Conservation (phyloP, 1,140 invertebrate genomes). For the Sycophaga agraensis region DNA sequence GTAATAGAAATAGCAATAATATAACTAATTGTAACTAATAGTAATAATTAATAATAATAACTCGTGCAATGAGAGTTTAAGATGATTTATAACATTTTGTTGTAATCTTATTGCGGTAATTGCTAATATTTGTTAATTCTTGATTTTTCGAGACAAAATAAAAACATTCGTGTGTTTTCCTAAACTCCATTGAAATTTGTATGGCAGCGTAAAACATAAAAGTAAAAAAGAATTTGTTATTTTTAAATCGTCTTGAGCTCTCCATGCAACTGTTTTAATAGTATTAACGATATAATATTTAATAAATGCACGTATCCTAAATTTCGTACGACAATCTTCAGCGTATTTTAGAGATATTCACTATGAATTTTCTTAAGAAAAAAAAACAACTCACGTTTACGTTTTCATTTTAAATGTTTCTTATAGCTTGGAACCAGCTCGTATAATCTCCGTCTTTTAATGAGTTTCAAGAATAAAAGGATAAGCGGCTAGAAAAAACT, state of each 20-base stretch:
- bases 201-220: too few relatives aligned
- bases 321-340: slow-evolving; percentile 54
- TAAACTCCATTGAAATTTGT: too few relatives aligned
- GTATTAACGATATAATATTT: slow-evolving; percentile 44
- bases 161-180: slow-evolving; percentile 1
- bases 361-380: slow-evolving; percentile 6
- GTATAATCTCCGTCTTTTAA: slow-evolving; percentile 1
- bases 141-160: too few relatives aligned
- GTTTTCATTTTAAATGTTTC: neutral
- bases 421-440: slow-evolving; percentile 18
- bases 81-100: slow-evolving; percentile 8
- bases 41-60: slow-evolving; percentile 45
- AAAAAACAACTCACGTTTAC: neutral
- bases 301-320: slow-evolving; percentile 55
- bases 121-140: slow-evolving; percentile 2
- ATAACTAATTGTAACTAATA: slow-evolving; percentile 46
- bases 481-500: slow-evolving; percentile 29
- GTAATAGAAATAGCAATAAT: slow-evolving; percentile 40
- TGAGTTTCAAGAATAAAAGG: slow-evolving; percentile 13
- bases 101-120: slow-evolving; percentile 7
- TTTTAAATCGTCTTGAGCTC: slow-evolving; percentile 22
- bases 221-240: too few relatives aligned
- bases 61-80: slow-evolving; percentile 34
- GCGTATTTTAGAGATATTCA: slow-evolving; percentile 53
- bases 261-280: slow-evolving; percentile 27